Conservation (phyloP, 2,888 invertebrate species). For the Volucella inanis region DNA sequence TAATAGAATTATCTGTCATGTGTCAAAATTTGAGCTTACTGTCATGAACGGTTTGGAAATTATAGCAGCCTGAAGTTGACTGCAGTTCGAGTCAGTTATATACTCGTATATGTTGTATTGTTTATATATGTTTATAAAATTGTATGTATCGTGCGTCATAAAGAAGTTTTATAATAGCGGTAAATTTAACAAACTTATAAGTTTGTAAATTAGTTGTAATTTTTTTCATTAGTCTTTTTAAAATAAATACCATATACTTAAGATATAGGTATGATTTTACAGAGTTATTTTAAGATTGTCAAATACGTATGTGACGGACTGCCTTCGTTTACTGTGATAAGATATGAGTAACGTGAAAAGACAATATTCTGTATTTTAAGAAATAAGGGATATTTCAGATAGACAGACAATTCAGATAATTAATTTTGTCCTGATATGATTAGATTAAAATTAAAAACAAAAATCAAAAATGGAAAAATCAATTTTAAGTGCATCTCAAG, state of each 20-base stretch:
- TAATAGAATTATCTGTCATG: no score
- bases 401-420: no score
- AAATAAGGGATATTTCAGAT: no score
- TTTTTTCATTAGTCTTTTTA: no score
- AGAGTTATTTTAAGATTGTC: not conserved
- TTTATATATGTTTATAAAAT: no score
- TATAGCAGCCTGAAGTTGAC: no score
- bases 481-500: slow-evolving; percentile 3
- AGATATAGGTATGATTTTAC: no score
- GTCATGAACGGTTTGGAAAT: no score
- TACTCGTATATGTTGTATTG: no score
- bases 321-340: slow-evolving; percentile 41
- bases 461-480: slow-evolving; percentile 4
- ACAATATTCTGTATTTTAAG: not conserved
- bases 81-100: no score
- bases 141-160: not conserved
- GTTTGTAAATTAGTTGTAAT: not conserved
- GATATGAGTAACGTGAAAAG: slow-evolving; percentile 22
- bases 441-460: not conserved
- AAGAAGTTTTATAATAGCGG: not conserved
- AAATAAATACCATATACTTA: no score
- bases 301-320: slow-evolving; percentile 37
- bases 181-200: not conserved
- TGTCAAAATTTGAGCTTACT: no score
- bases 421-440: not conserved